Conservation (phyloP, 30 jellyfish, hydroid and myxozoan species). For the Chironex yamaguchii region DNA sequence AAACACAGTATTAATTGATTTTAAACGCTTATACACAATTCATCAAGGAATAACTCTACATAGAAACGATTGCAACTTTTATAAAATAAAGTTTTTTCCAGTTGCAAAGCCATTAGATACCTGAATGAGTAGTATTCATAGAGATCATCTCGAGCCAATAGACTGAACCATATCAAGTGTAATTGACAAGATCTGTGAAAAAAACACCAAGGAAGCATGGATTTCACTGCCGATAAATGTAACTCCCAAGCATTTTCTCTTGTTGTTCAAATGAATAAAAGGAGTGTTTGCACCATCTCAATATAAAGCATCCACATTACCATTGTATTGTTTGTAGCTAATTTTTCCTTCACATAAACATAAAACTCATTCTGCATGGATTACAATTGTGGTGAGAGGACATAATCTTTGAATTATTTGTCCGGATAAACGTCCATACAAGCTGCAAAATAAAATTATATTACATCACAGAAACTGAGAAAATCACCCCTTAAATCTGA, state of each 20-base stretch:
- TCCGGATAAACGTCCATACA: conserved; percentile 35
- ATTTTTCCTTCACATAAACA: background rate
- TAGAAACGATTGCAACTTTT: background rate
- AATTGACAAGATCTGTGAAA: conserved; percentile 72
- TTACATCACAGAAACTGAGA: no score
- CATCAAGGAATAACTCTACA: background rate
- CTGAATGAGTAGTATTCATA: conserved; percentile 70
- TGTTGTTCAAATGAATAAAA: conserved; percentile 73
- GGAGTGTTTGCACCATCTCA: conserved; percentile 74
- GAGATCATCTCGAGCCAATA: conserved; percentile 88
- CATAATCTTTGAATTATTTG: conserved; percentile 13
- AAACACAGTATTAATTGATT: background rate
- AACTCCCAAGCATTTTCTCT: conserved; percentile 72
- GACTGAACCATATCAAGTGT: conserved; percentile 69
- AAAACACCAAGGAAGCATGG: conserved; percentile 88
- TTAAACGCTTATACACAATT: background rate
- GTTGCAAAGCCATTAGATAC: conserved; percentile 13
- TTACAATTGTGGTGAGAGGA: background rate
- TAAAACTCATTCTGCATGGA: background rate
- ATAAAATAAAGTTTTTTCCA: background rate
- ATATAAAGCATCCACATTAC: conserved; percentile 66
- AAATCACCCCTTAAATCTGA: background rate
- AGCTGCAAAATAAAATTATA: background rate
- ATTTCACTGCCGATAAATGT: conserved; percentile 66
- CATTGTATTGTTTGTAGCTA: conserved; percentile 10